Conservation (phyloP, 2,797 vertebrate species). For the Helarctos malayanus region DNA sequence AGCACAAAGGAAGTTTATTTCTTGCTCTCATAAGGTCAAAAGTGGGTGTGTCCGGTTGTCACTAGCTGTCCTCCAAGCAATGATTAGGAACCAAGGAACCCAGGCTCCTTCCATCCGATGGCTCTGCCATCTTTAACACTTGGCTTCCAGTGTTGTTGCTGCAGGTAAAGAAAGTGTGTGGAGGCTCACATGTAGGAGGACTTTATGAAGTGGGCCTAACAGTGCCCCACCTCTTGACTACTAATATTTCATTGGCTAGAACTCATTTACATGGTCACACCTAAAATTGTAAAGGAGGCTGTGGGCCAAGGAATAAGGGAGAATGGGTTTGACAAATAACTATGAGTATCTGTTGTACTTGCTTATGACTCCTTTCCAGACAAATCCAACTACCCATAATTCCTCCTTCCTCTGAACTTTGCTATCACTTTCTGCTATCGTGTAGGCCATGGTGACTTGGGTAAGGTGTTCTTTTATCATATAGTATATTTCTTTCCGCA, state of each 20-base stretch:
- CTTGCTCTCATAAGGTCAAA: background rate
- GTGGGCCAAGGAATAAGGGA: background rate
- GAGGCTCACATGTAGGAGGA: background rate
- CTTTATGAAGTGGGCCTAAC: background rate
- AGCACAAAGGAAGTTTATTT: background rate
- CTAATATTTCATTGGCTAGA: background rate
- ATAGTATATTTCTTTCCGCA: background rate
- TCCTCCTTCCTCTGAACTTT: background rate
- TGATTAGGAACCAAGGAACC: background rate
- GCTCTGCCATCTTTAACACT: background rate
- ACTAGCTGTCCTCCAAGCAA: background rate
- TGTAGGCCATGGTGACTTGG: background rate
- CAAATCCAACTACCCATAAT: background rate
- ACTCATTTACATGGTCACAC: background rate
- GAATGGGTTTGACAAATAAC: background rate
- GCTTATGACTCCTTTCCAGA: background rate
- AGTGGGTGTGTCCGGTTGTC: background rate
- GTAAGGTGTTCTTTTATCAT: background rate
- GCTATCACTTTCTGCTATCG: background rate
- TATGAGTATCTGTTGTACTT: background rate
- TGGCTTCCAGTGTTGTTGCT: background rate
- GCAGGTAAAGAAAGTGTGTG: background rate
- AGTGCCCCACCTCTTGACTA: background rate
- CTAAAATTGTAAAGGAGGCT: background rate
- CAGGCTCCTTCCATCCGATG: background rate